phyloP scores from a whole-genome alignment of 2,113 vertebrate genomes.

The Poecile atricapillus region DNA sequence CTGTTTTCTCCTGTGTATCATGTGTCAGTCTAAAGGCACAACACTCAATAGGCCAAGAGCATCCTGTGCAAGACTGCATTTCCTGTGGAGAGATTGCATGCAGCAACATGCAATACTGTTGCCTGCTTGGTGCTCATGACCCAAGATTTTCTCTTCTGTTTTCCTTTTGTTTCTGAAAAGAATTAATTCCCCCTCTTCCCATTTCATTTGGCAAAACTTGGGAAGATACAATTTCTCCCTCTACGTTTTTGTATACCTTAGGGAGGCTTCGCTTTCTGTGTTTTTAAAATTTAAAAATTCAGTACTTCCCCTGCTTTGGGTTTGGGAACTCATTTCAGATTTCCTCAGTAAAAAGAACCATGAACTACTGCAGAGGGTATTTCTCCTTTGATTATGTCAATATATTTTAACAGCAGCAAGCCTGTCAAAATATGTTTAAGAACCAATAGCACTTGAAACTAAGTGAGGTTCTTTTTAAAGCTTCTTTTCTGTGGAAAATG shows the following conservation, averaged over 20 bases:
- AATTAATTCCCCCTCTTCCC: not conserved
- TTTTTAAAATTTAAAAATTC: slow-evolving; percentile 47
- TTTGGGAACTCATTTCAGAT: slow-evolving; percentile 45
- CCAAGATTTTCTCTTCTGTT: not conserved
- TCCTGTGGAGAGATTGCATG: not conserved
- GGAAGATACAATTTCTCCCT: slow-evolving; percentile 44
- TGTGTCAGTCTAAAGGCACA: not conserved
- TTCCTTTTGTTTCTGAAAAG: slow-evolving; percentile 30
- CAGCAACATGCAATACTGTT: not conserved
- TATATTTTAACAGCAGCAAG: not conserved
- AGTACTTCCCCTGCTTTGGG: slow-evolving; percentile 12
- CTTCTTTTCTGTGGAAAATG: not conserved
- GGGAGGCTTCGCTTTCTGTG: slow-evolving; percentile 32
- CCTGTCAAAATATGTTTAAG: slow-evolving; percentile 29
- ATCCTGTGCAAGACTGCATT: not conserved
- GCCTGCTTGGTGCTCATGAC: not conserved
- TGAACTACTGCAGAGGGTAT: not conserved
- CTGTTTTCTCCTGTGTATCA: not conserved
- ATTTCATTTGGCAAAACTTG: slow-evolving; percentile 17
- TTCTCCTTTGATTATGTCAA: slow-evolving; percentile 18
- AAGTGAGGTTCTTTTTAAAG: not conserved
- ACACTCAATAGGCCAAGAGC: not conserved
- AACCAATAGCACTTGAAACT: not conserved
- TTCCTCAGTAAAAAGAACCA: slow-evolving; percentile 27
- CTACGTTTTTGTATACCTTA: slow-evolving; percentile 30